phyloP scores from a whole-genome alignment of 2,888 invertebrate genomes.

The Sarcophaga carnaria region DNA sequence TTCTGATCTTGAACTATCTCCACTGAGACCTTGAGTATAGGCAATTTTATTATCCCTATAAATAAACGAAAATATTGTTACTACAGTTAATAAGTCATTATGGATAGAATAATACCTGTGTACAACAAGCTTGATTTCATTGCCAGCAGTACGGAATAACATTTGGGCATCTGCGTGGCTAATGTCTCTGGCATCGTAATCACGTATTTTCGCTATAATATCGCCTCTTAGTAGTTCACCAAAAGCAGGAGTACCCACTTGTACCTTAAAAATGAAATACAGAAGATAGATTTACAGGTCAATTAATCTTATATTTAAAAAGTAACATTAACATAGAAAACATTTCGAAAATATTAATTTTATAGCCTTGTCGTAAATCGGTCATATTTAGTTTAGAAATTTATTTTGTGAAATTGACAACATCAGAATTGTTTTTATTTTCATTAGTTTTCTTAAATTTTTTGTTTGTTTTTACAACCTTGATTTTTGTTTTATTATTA shows the following conservation, averaged over 20 bases:
- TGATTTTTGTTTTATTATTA: conserved; percentile 46
- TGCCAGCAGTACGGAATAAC: conserved; percentile 91
- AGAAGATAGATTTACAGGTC: conserved; percentile 11
- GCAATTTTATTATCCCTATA: conserved; percentile 81
- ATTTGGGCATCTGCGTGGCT: conserved; percentile 96
- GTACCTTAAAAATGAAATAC: conserved; percentile 85
- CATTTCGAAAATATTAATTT: conserved; percentile 35
- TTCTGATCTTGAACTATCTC: conserved; percentile 83
- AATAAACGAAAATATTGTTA: background rate
- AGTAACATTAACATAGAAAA: conserved; percentile 4
- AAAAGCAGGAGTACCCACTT: conserved; percentile 92
- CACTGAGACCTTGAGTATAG: conserved; percentile 82
- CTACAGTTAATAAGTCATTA: too few species aligned
- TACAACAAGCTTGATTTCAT: conserved; percentile 90
- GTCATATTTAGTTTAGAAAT: conserved; percentile 56
- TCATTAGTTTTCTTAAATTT: conserved; percentile 14
- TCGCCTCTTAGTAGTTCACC: conserved; percentile 94
- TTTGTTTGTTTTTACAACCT: conserved; percentile 48
- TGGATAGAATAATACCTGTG: conserved; percentile 86
- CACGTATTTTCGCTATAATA: conserved; percentile 94
- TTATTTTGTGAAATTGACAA: conserved; percentile 66
- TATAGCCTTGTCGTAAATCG: conserved; percentile 59
- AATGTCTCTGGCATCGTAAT: conserved; percentile 93
- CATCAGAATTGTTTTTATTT: conserved; percentile 57
- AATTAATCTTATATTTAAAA: background rate